Evolutionary conservation across 2,888 invertebrate genomes (phyloP), one percentile per base, ranked within the genome.

Genomic region (Amblyjoppa fuscipennis): DNA sequence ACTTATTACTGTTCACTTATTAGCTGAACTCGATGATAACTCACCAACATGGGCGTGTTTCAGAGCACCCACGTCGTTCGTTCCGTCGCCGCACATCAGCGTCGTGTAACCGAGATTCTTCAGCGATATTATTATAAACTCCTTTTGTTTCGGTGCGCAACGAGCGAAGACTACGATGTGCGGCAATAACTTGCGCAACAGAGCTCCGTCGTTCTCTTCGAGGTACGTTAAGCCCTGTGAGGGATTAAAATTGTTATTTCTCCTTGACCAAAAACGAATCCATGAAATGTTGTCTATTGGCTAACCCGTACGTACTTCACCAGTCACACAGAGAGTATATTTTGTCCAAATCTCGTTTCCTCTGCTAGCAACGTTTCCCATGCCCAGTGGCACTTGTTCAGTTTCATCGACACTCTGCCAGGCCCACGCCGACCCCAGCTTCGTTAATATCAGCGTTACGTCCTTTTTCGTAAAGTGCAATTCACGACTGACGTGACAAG

Each of bases 21-120:
- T 20, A 45, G 53, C 59, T 53, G 16, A 25, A 25, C 6, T 45
- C 2, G 56, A 64, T 64, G 0, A 49, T 78, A 38, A 91, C 93
- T 90, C 85, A 96, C 97, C 97, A 92, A 98, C 99, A 94, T 99
- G 97, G 49, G 99, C 99, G 94, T 99, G 99, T 94, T 99, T 99
- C 73, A 99, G 95, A 4, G 99, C 99, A 25, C 99, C 99, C 13
- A 99, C 99, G 95, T 99, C 99, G 94, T 99, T 99, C 1, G 99
- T 99, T 78, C 99, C 99, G 95, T 99, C 99, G 1, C 99, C 99
- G 93, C 99, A 99, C 99, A 99, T 99, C 2, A 99, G 95, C 0
- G 99, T 99, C 3, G 96, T 96, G 92, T 96, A 98, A 4, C 99
- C 99, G 13, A 98, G 95, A 45, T 96, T 96, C 93, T 98, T 99